Percentiles rank a stretch among this genome's conserved stretches.
Evolutionary conservation across 2,888 invertebrate species (phyloP).

Genomic region (Bellardia bayeri): DNA sequence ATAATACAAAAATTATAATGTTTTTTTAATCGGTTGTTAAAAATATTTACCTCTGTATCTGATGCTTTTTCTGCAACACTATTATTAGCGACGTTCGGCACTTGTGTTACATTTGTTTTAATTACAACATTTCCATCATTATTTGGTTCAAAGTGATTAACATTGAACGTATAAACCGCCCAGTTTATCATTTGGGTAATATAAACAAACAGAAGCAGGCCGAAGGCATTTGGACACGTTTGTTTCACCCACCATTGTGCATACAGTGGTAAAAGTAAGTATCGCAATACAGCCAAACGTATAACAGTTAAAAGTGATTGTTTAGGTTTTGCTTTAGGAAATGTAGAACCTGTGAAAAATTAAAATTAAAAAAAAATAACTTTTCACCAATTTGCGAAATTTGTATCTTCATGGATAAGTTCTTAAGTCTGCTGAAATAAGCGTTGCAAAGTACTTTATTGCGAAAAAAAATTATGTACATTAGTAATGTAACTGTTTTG

Average conservation of each 20-base stretch:
- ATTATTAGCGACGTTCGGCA: not conserved
- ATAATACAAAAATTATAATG: too few species aligned
- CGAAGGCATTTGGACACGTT: conserved; percentile 91
- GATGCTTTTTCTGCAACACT: conserved; percentile 21
- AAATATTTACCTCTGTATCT: conserved; percentile 48
- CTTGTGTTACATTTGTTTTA: conserved; percentile 45
- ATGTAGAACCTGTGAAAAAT: conserved; percentile 91
- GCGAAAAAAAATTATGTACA: too few species aligned
- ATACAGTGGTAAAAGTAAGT: conserved; percentile 93
- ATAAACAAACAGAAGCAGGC: conserved; percentile 91
- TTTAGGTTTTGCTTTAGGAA: conserved; percentile 97
- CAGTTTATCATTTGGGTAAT: conserved; percentile 87
- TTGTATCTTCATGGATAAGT: too few species aligned
- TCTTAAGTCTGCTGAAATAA: too few species aligned
- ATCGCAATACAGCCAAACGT: conserved; percentile 91
- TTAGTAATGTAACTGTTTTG: too few species aligned
- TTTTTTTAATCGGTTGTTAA: too few species aligned
- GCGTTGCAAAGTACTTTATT: too few species aligned
- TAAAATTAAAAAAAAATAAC: not conserved
- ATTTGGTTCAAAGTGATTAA: conserved; percentile 77
- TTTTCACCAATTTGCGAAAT: too few species aligned
- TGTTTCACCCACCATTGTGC: conserved; percentile 96
- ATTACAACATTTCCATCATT: not conserved
- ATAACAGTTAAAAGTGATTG: conserved; percentile 94
- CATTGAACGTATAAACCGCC: conserved; percentile 83